Conservation (phyloP, 1,140 invertebrate species). For the Helicoverpa zea region DNA sequence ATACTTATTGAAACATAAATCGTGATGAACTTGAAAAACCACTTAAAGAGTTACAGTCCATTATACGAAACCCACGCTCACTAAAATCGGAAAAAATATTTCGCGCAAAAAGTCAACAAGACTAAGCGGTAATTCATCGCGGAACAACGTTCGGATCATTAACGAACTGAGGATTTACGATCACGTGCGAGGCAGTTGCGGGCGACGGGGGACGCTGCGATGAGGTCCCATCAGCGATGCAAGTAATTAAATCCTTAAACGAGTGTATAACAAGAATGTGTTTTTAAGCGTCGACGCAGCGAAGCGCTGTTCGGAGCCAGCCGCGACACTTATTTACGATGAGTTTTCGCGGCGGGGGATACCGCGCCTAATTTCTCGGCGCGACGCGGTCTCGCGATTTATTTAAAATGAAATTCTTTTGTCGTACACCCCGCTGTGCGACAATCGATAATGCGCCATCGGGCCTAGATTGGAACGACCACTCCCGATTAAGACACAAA, state of each 20-base stretch:
- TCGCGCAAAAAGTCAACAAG: conserved; percentile 73
- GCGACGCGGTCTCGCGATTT: conserved; percentile 83
- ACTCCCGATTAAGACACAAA: conserved; percentile 77
- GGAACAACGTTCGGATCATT: conserved; percentile 74
- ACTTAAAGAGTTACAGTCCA: conserved; percentile 73
- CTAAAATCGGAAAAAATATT: conserved; percentile 72
- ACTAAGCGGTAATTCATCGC: conserved; percentile 76
- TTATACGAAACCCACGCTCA: conserved; percentile 70
- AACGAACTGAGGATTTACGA: conserved; percentile 79
- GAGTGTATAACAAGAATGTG: conserved; percentile 82
- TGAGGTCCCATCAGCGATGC: conserved; percentile 69
- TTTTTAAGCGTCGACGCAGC: conserved; percentile 69
- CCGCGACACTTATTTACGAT: conserved; percentile 82
- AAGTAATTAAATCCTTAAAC: conserved; percentile 84
- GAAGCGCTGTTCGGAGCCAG: conserved; percentile 59
- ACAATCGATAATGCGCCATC: conserved; percentile 77
- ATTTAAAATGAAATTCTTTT: conserved; percentile 82
- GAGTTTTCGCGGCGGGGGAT: conserved; percentile 82
- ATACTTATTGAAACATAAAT: conserved; percentile 72
- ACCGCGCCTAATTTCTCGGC: conserved; percentile 82
- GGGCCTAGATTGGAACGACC: conserved; percentile 73
- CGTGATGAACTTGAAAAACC: conserved; percentile 72
- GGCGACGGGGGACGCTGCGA: conserved; percentile 55
- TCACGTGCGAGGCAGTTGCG: conserved; percentile 65
- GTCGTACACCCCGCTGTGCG: conserved; percentile 77